phyloP scores from a whole-genome alignment of 2,797 vertebrate genomes.

The Halcyon smyrnensis region DNA sequence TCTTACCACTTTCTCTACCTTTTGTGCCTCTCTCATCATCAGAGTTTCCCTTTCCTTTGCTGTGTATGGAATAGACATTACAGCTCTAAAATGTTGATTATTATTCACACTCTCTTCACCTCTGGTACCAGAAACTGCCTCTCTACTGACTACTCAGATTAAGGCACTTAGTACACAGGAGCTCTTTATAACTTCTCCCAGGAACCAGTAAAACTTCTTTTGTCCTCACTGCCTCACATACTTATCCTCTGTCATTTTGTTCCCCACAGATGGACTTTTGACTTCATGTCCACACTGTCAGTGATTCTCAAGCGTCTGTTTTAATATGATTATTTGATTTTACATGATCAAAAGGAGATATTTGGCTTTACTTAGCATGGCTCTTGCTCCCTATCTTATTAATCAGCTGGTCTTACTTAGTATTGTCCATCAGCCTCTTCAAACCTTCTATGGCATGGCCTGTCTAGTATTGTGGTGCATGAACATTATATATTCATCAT shows the following conservation, averaged over 20 bases:
- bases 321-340: neutral
- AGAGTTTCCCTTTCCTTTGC: neutral
- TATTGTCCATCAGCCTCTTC: neutral
- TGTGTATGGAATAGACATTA: neutral
- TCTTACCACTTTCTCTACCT: neutral
- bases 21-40: fast-evolving
- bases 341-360: neutral
- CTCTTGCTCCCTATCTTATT: neutral
- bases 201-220: neutral
- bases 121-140: neutral
- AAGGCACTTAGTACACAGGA: neutral
- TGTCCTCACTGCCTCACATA: neutral
- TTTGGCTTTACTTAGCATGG: neutral
- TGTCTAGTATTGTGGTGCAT: neutral
- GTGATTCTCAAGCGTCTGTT: neutral
- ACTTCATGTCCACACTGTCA: neutral
- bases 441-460: neutral
- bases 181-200: neutral
- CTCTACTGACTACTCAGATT: neutral
- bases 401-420: neutral
- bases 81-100: neutral
- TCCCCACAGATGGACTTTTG: neutral
- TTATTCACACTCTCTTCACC: neutral
- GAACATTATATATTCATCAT: neutral
- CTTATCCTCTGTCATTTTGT: neutral